phyloP scores from a whole-genome alignment of 2,797 vertebrate genomes.

The Acropternis orthonyx region DNA sequence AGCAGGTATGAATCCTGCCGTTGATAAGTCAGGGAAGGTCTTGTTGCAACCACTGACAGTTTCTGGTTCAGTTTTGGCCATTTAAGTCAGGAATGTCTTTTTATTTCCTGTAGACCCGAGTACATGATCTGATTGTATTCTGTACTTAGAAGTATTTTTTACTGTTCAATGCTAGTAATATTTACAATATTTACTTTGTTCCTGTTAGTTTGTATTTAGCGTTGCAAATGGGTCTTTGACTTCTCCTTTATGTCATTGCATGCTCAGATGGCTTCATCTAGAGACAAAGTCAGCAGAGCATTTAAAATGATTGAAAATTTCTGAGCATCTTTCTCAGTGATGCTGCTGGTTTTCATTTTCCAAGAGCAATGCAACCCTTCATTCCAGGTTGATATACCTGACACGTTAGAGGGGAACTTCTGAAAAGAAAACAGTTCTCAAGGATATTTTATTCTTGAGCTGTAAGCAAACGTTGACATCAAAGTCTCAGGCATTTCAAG shows the following conservation, averaged over 20 bases:
- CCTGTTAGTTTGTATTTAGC: slow-evolving; percentile 4
- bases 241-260: neutral
- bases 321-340: neutral
- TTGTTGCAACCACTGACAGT: neutral
- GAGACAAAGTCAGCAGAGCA: slow-evolving; percentile 5
- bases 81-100: neutral
- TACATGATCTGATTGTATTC: neutral
- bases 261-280: slow-evolving; percentile 11
- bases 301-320: slow-evolving; percentile 1
- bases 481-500: neutral
- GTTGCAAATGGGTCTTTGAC: neutral
- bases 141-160: neutral
- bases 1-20: neutral
- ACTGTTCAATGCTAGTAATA: neutral
- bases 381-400: neutral
- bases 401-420: neutral
- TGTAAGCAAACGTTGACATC: neutral
- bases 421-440: neutral
- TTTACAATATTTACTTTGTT: neutral
- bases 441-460: neutral
- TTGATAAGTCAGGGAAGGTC: neutral
- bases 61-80: neutral
- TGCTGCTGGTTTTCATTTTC: neutral
- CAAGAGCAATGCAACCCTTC: neutral
- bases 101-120: neutral